Evolutionary conservation across 2,113 vertebrate genomes (phyloP).

Genomic region (Podarcis muralis): DNA sequence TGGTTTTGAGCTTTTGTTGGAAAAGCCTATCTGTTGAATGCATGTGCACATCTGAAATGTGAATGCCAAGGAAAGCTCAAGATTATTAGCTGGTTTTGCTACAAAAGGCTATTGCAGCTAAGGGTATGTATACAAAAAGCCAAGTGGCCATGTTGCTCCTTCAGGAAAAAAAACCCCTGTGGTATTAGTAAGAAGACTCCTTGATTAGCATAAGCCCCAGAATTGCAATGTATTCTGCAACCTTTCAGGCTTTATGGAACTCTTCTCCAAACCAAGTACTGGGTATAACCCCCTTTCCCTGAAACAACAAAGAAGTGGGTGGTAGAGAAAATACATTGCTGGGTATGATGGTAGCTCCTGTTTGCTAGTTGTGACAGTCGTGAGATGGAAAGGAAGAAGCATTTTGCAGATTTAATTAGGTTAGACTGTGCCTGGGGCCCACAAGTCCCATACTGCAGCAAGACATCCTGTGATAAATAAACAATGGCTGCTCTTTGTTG

Average conservation of each 20-base stretch:
- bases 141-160: not conserved
- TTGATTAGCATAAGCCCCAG: not conserved
- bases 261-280: not conserved
- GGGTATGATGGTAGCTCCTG: not conserved
- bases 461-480: too few species aligned
- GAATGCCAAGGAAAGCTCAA: not conserved
- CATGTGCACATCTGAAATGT: not conserved
- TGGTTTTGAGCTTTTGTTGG: not conserved
- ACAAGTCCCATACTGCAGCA: too few species aligned
- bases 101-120: not conserved
- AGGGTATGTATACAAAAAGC: too few species aligned
- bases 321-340: not conserved
- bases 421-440: not conserved
- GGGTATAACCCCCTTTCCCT: too few species aligned
- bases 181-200: not conserved
- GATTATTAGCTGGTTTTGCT: not conserved
- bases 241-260: not conserved
- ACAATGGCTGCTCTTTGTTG: too few species aligned
- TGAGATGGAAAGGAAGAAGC: not conserved
- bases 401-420: not conserved
- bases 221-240: not conserved
- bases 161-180: not conserved
- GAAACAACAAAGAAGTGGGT: not conserved
- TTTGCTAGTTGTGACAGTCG: not conserved
- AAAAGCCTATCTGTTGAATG: not conserved